A percentile compares a stretch with the other conserved stretches of the same genome.
phyloP scores from a whole-genome alignment of 2,113 vertebrate species.

The Ancistrus triradiatus region DNA sequence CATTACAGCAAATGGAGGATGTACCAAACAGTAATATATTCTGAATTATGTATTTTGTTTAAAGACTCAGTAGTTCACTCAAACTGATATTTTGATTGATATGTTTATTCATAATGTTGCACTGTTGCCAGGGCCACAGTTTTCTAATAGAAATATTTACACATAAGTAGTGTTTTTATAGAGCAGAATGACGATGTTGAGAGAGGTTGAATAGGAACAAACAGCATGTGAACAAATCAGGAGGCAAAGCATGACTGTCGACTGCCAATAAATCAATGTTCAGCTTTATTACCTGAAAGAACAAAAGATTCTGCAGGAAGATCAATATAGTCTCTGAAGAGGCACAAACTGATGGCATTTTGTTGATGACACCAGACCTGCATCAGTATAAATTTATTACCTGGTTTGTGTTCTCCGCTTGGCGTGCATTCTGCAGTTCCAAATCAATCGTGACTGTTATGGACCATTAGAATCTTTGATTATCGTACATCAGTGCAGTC shows the following conservation, averaged over 20 bases:
- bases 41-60: too few relatives aligned
- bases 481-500: constrained; percentile 51
- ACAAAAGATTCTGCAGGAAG: constrained; percentile 65
- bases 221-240: constrained; percentile 50
- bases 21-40: too few relatives aligned
- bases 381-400: constrained; percentile 66
- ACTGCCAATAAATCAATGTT: constrained; percentile 70
- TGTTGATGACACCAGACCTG: constrained; percentile 41
- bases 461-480: constrained; percentile 54
- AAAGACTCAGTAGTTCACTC: too few relatives aligned
- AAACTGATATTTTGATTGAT: too few relatives aligned
- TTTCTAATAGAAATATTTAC: constrained; percentile 12
- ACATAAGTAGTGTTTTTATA: constrained; percentile 17
- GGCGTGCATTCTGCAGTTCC: constrained; percentile 59
- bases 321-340: constrained; percentile 58
- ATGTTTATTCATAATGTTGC: too few relatives aligned
- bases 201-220: constrained; percentile 18
- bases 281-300: constrained; percentile 71
- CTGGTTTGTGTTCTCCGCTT: constrained; percentile 58
- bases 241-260: constrained; percentile 61
- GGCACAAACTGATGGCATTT: constrained; percentile 55
- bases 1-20: too few relatives aligned
- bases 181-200: constrained; percentile 15
- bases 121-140: not conserved
- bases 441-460: constrained; percentile 65